Base-by-base conservation (phyloP, 2,113 vertebrate species). In the Ardeotis arabs region DNA sequence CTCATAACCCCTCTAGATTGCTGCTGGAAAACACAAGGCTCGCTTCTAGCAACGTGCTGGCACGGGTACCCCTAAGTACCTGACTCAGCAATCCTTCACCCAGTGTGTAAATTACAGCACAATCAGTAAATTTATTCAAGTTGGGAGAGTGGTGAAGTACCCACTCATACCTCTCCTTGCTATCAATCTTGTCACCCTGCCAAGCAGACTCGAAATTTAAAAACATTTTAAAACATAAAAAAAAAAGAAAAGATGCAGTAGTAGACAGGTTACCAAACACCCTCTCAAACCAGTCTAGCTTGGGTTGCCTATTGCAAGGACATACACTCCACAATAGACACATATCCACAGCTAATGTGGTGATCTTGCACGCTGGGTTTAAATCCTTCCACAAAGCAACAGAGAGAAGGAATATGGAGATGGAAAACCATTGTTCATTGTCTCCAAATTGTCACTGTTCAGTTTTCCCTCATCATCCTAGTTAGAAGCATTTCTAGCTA, bases 1-100 rank as follows among this genome's bases (percentile, higher is more conserved):
- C 70, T 52, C 0, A 0, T 6, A 45, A 37, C 25, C 45, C 45
- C 78, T 76, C 52, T 59, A 50, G 53, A 41, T 4, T 3, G 2
- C 50, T 66, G 45, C 75, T 75, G 63, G 82, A 66, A 45, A 82
- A 79, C 4, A 47, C 33, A 75, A 52, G 39, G n/a, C 24, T 94
- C 35, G 56, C 69, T 87, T 75, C 84, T 56, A 47, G 70, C 66
- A 76, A 9, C 0, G 4, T 53, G 11, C 62, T 81, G 64, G 47
- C 45, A 58, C 0, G 1, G 37, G 18, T 23, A 19, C 10, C 53
- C 52, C 41, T 7, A 29, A 17, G 52, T 63, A 64, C n/a, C 56
- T 78, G 87, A 89, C 39, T 74, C 52, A 94, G 64, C 93, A 95
- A 52, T 25, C 25, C 45, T 83, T 70, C 4, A 2, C 64, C 14